Conservation (phyloP, 2,888 invertebrate species). For the Pogonocherus hispidulus region DNA sequence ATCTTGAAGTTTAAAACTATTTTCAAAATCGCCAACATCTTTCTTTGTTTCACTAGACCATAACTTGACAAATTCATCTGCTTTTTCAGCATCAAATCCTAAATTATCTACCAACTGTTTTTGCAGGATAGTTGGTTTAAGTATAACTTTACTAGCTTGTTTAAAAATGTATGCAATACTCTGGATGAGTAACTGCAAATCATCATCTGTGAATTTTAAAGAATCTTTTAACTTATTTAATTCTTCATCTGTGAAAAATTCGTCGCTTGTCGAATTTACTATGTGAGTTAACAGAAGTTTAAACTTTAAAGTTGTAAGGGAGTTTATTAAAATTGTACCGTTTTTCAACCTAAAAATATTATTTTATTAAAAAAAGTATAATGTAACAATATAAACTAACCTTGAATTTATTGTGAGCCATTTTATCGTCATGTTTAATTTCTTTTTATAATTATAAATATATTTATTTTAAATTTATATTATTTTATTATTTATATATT, state of each 20-base stretch:
- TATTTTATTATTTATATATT: no score
- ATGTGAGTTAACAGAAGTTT: conserved; percentile 56
- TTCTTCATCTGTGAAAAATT: conserved; percentile 57
- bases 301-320: conserved; percentile 56
- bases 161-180: conserved; percentile 67
- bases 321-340: conserved; percentile 60
- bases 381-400: conserved; percentile 39
- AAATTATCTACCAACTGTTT: conserved; percentile 70
- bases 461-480: no score
- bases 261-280: conserved; percentile 48
- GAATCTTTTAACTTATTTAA: conserved; percentile 56
- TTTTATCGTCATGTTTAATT: conserved; percentile 45
- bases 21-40: conserved; percentile 69
- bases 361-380: not conserved
- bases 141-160: conserved; percentile 70
- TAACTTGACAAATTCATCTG: conserved; percentile 71
- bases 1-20: conserved; percentile 69
- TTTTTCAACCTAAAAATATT: conserved; percentile 57
- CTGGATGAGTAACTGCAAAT: conserved; percentile 57
- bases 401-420: conserved; percentile 56
- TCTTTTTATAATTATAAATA: not conserved
- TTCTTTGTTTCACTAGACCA: conserved; percentile 72
- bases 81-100: conserved; percentile 70
- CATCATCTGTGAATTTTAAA: conserved; percentile 52
- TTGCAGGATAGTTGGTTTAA: conserved; percentile 72